These are phyloP conservation scores for Callosobruchus maculatus DNA, from an alignment of 2,888 invertebrate species.

Conservation along the genomic window DNA sequence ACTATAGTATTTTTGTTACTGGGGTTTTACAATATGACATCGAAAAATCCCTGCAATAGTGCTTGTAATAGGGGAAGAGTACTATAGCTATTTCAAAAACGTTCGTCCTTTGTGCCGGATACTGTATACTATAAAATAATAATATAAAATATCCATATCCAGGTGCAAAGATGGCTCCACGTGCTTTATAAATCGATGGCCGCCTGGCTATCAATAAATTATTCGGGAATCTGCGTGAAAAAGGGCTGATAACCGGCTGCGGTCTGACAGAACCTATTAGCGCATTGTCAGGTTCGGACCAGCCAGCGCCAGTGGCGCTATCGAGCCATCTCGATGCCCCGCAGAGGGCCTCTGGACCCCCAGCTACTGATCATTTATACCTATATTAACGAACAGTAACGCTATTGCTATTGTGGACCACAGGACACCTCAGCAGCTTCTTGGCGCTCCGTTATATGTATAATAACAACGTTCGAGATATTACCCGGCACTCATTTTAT, in stretches of 20 bases:
- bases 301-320: not conserved
- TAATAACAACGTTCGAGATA: no score
- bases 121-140: no score
- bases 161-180: no score
- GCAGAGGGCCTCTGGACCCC: not conserved
- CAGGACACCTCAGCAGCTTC: not conserved
- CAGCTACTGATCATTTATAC: not conserved
- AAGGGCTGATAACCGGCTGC: slow-evolving; percentile 35
- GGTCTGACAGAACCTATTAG: slow-evolving; percentile 45
- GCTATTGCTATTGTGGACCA: not conserved
- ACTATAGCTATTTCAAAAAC: no score
- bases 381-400: not conserved
- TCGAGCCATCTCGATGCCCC: not conserved
- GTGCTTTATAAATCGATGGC: not conserved
- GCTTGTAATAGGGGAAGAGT: no score
- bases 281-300: slow-evolving; percentile 19
- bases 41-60: no score
- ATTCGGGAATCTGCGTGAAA: slow-evolving; percentile 30
- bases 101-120: no score
- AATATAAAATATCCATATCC: no score
- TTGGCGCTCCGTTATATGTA: not conserved
- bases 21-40: no score
- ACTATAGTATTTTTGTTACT: no score
- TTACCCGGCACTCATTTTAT: no score
- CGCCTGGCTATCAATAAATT: slow-evolving; percentile 4